phyloP scores from a whole-genome alignment of 2,797 vertebrate species.

The Crenuchus spilurus region DNA sequence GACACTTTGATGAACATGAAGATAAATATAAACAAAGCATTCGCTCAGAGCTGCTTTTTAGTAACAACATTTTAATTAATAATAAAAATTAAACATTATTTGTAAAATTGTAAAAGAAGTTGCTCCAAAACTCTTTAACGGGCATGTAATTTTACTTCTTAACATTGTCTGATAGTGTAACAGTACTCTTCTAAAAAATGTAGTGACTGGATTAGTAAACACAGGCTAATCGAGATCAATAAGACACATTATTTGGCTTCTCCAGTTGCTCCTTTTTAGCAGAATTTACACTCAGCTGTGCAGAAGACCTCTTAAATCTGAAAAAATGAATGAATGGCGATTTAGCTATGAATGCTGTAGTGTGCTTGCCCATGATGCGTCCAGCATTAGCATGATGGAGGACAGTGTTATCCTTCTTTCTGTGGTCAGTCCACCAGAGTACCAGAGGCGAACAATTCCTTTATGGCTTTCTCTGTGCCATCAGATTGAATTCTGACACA shows the following conservation, averaged over 20 bases:
- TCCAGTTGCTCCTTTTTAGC: background rate
- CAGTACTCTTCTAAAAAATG: background rate
- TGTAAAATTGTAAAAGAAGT: too few species aligned
- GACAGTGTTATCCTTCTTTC: background rate
- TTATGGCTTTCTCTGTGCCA: background rate
- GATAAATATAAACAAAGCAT: too few species aligned
- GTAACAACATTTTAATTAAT: background rate
- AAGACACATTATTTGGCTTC: background rate
- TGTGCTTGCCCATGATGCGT: constrained; percentile 3
- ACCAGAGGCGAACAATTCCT: background rate
- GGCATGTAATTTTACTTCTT: too few species aligned
- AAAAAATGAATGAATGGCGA: background rate
- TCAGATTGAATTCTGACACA: constrained; percentile 27
- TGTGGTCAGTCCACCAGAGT: constrained; percentile 8
- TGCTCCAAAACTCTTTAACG: background rate
- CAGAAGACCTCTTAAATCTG: background rate
- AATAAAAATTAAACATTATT: background rate
- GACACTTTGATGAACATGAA: too few species aligned
- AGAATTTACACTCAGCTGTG: background rate
- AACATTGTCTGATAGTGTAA: too few species aligned
- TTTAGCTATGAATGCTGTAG: constrained; percentile 13
- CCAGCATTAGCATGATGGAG: background rate
- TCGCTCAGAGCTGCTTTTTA: too few species aligned
- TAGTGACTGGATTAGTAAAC: background rate
- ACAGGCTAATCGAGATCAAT: background rate